phyloP scores from a whole-genome alignment of 1,140 invertebrate genomes.

The Orchesella cincta region DNA sequence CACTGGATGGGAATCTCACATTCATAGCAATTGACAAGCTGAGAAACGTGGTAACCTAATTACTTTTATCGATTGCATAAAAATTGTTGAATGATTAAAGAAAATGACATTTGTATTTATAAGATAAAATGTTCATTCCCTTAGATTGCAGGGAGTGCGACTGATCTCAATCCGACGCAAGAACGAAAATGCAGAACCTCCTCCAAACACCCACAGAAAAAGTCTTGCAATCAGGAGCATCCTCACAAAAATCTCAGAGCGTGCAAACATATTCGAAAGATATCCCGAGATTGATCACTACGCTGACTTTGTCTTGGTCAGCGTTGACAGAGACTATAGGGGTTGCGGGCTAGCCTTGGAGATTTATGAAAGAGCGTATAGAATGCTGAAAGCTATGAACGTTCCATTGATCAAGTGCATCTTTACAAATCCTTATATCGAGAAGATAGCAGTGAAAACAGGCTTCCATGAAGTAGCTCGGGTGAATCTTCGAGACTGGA shows the following conservation, averaged over 20 bases:
- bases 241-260: background rate
- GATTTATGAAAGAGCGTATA: slow-evolving; percentile 42
- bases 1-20: too few species aligned
- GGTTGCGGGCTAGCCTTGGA: slow-evolving; percentile 39
- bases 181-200: background rate
- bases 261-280: slow-evolving; percentile 31
- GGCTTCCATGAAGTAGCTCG: slow-evolving; percentile 32
- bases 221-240: background rate
- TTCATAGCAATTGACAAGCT: too few species aligned
- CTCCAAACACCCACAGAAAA: background rate
- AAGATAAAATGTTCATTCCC: too few species aligned
- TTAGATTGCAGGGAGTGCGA: slow-evolving; percentile 35
- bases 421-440: slow-evolving; percentile 35
- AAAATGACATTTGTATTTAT: too few species aligned
- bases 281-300: slow-evolving; percentile 38
- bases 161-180: slow-evolving; percentile 5
- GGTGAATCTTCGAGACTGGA: slow-evolving; percentile 16
- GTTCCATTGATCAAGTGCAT: slow-evolving; percentile 33
- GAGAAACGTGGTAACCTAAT: too few species aligned
- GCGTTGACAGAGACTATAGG: slow-evolving; percentile 37
- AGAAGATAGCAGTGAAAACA: slow-evolving; percentile 3
- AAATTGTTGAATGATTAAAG: too few species aligned
- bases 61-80: too few species aligned
- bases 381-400: slow-evolving; percentile 26
- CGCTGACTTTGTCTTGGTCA: slow-evolving; percentile 37